Percentiles rank a stretch among this genome's conserved stretches.
Conservation (phyloP, 2,888 invertebrate species). For the Neoaliturus tenellus region DNA sequence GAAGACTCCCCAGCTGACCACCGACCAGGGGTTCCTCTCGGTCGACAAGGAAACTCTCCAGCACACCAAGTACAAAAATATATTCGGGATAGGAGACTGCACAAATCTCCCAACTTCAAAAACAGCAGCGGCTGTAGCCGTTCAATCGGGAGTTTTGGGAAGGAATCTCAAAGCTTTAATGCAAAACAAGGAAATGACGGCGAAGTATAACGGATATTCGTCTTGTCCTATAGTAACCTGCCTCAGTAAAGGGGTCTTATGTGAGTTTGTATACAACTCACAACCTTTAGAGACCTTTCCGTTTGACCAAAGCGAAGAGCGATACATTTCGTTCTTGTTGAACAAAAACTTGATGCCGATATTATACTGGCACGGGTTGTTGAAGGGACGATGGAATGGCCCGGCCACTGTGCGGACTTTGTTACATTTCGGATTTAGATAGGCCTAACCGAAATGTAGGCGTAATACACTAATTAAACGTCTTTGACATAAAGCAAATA, state of each 20-base stretch:
- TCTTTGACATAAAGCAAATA: too few relatives aligned
- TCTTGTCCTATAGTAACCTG: conserved; percentile 97
- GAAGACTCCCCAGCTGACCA: conserved; percentile 78
- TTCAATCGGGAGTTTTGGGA: conserved; percentile 87
- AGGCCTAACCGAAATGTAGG: neutral
- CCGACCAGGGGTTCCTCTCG: conserved; percentile 83
- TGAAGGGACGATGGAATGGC: conserved; percentile 91
- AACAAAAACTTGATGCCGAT: conserved; percentile 92
- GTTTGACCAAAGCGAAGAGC: conserved; percentile 84
- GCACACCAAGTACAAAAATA: conserved; percentile 87
- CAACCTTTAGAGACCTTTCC: conserved; percentile 95
- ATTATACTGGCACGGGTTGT: conserved; percentile 93
- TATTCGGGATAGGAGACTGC: conserved; percentile 97
- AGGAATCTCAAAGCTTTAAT: conserved; percentile 83
- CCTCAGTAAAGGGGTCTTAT: conserved; percentile 88
- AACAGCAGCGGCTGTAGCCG: conserved; percentile 96
- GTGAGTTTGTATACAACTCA: conserved; percentile 94
- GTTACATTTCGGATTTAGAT: conserved; percentile 70
- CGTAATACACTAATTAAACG: too few relatives aligned
- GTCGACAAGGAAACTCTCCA: too few relatives aligned
- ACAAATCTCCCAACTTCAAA: conserved; percentile 95
- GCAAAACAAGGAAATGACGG: conserved; percentile 71
- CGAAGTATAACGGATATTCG: conserved; percentile 93
- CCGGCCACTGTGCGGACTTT: conserved; percentile 79
- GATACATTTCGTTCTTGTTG: conserved; percentile 83